These are phyloP conservation scores for Lucifuga dentata DNA, from an alignment of 2,113 vertebrate genomes.

Conservation along the genomic window DNA sequence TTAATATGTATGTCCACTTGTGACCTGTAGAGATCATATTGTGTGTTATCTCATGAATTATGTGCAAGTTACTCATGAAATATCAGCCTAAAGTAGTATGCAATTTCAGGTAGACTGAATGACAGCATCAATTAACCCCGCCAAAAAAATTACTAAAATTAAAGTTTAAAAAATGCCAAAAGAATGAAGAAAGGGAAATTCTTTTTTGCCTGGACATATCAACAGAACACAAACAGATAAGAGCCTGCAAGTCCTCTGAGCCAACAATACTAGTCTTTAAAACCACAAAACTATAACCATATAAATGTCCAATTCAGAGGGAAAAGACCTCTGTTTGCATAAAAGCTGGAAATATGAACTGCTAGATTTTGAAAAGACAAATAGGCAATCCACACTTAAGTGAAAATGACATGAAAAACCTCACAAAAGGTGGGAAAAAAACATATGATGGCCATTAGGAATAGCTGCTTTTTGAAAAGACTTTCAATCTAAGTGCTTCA, in stretches of 20 bases:
- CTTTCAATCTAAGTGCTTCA: conserved; percentile 48
- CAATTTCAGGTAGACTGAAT: too few relatives aligned
- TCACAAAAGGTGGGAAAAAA: conserved; percentile 74
- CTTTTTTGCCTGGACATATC: conserved; percentile 89
- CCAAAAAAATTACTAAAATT: too few relatives aligned
- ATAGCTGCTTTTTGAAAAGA: conserved; percentile 50
- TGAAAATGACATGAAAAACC: conserved; percentile 71
- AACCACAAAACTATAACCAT: conserved; percentile 93
- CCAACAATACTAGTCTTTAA: conserved; percentile 88
- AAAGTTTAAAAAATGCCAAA: too few relatives aligned
- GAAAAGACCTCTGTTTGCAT: conserved; percentile 92
- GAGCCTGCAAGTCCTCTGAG: conserved; percentile 84
- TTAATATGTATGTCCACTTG: too few relatives aligned
- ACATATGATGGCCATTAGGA: conserved; percentile 62
- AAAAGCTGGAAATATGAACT: conserved; percentile 94
- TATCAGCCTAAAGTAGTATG: too few relatives aligned
- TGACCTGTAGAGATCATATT: too few relatives aligned
- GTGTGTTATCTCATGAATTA: too few relatives aligned
- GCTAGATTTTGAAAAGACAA: conserved; percentile 88
- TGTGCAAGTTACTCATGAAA: too few relatives aligned
- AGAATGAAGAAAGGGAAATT: conserved; percentile 60
- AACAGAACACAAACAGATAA: conserved; percentile 82
- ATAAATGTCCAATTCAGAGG: conserved; percentile 93
- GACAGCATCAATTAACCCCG: too few relatives aligned
- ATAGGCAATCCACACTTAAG: conserved; percentile 82